Conservation (phyloP, 23 tunicate genomes). For the Pegea sp. region DNA sequence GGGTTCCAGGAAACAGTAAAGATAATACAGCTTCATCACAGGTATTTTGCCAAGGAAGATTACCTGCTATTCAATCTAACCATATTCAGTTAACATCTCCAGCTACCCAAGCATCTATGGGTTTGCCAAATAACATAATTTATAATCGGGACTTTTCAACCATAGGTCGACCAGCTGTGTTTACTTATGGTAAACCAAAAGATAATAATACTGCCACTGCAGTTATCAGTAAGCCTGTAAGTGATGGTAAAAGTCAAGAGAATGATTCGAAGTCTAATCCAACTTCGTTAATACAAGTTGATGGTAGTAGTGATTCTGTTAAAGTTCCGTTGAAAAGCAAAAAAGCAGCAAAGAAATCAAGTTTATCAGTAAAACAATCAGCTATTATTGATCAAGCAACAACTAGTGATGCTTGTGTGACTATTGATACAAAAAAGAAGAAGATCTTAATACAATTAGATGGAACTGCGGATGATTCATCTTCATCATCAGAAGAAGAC, state of each 20-base stretch:
- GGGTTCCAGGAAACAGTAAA: too few relatives aligned
- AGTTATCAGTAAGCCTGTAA: neutral
- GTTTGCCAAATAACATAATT: slow-evolving; percentile 19
- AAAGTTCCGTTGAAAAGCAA: too few relatives aligned
- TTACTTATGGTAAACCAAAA: slow-evolving; percentile 26
- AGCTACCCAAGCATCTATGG: slow-evolving; percentile 58
- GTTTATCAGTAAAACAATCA: too few relatives aligned
- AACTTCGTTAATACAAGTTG: slow-evolving; percentile 40
- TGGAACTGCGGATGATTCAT: slow-evolving; percentile 35
- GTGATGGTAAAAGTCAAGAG: slow-evolving; percentile 2
- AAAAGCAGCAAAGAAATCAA: too few relatives aligned
- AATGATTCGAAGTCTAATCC: slow-evolving; percentile 7
- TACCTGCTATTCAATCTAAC: neutral
- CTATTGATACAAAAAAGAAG: too few relatives aligned
- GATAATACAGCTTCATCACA: too few relatives aligned
- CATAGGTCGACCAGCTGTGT: slow-evolving; percentile 10
- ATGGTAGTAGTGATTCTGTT: slow-evolving; percentile 17
- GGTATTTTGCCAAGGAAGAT: slow-evolving; percentile 2
- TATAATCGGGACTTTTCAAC: slow-evolving; percentile 16
- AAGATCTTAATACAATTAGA: slow-evolving; percentile 13
- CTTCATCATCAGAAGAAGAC: slow-evolving; percentile 37
- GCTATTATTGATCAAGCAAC: too few relatives aligned
- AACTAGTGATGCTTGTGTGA: too few relatives aligned
- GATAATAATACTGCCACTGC: neutral
- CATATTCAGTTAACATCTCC: slow-evolving; percentile 19